These are phyloP conservation scores for Seriola aureovittata DNA, from an alignment of 2,113 vertebrate species.

Conservation along the genomic window DNA sequence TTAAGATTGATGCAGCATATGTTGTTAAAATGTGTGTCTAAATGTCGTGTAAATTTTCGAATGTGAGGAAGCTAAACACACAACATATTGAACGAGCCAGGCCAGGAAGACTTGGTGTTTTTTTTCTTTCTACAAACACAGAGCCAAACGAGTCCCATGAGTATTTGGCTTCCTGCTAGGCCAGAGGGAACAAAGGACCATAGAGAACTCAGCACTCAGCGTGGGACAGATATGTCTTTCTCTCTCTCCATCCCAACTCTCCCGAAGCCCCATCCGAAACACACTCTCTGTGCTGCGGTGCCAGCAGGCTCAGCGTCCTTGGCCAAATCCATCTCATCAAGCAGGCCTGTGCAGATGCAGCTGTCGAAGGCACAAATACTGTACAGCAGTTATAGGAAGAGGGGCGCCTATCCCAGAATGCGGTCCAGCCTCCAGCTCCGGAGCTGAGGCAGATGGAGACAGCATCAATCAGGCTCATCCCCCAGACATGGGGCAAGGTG, in stretches of 20 bases:
- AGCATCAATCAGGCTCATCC: constrained; percentile 67
- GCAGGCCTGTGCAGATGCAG: constrained; percentile 66
- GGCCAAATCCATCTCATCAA: constrained; percentile 73
- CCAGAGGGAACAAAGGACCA: constrained; percentile 76
- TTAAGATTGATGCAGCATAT: constrained; percentile 18
- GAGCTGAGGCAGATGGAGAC: constrained; percentile 62
- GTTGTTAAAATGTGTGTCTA: constrained; percentile 15
- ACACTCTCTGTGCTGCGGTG: constrained; percentile 49
- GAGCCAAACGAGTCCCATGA: constrained; percentile 77
- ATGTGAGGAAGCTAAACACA: constrained; percentile 26
- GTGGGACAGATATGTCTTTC: constrained; percentile 78
- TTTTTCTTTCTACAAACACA: constrained; percentile 56
- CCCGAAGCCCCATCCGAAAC: constrained; percentile 62
- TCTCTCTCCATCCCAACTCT: constrained; percentile 51
- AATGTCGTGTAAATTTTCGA: constrained; percentile 33
- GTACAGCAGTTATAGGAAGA: constrained; percentile 55
- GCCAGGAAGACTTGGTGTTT: constrained; percentile 60
- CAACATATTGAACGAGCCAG: constrained; percentile 51
- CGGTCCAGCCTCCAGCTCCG: constrained; percentile 41
- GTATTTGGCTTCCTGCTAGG: constrained; percentile 77
- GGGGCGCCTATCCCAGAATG: constrained; percentile 55
- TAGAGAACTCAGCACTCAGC: constrained; percentile 73
- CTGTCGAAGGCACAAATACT: constrained; percentile 61
- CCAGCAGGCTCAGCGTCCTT: constrained; percentile 42
- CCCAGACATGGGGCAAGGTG: constrained; percentile 51